Evolutionary conservation across 2,888 invertebrate species (phyloP), one percentile per base, ranked within the genome.

Genomic region (Sesamia inferens): DNA sequence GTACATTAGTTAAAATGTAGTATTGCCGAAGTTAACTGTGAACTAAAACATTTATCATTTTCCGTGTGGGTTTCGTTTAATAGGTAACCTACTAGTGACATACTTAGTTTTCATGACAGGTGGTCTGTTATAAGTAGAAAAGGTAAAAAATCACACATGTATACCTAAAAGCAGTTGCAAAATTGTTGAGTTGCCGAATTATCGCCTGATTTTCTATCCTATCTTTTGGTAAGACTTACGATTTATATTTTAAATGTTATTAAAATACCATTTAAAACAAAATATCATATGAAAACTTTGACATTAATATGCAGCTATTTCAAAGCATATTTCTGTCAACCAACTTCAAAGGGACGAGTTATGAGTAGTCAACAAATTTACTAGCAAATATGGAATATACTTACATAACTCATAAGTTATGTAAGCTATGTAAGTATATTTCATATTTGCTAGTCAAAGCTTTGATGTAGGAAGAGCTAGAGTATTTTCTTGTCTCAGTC

Each of bases 301-400:
- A 57, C 57, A 61, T 51, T 44, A 44, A 51, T 31, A 19, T 19
- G 6, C 4, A 71, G 0, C 8, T 8, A 31, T 39, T n/a, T 55
- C n/a, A 71, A 58, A 39, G 54, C 44, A 48, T 55, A 58, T 54
- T 57, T 78, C 22, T 71, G 54, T 42, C 19, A 63, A 71, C 42
- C 16, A 71, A 55, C 24, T n/a, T 31, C 31, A 19, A 71, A 78
- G 48, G 24, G 19, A 19, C 16, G 44, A 44, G 24, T 58, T 24
- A 48, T 31, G 42, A 39, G 8, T 42, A 39, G 24, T 47, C 11
- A 66, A n/a, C 31, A 31, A 2, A 31, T 31, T 31, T 31, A 31
- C 31, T 31, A 31, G 31, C 31, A 31, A 31, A 31, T 31, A 31
- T 31, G 31, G 31, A 31, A 31, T 31, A 31, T 31, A 31, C 31